Evolutionary conservation across 92 coral and sea anemone species (phyloP), one percentile per base, ranked within the genome.

Genomic region (Heliopora coerulea): DNA sequence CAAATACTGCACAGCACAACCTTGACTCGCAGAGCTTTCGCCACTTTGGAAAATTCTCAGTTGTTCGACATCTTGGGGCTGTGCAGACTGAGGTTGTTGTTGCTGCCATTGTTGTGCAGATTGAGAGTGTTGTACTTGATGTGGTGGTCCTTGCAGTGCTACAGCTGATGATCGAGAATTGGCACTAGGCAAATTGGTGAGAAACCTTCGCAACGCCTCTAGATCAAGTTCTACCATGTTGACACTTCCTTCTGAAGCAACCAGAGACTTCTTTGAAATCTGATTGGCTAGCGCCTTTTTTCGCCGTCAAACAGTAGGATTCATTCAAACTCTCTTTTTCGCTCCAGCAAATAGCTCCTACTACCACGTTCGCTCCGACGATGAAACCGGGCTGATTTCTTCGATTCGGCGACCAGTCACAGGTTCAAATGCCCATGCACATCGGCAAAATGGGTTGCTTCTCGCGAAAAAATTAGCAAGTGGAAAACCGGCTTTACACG

Each of bases 401-500:
- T 48, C 54, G 20, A 21, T 1, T 1, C 15, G 20, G 18, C 2
- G 20, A 48, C 15, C 20, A 18, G 13, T n/a, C 34, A 29, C 23
- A 59, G n/a, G 30, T 24, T 23, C 18, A 28, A 59, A 26, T 29
- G 65, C 65, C 40, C 42, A 59, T 59, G 65, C 39, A 42, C 65
- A 14, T 28, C 20, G 19, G 65, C 65, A 42, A 59, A 59, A 59
- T 29, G 34, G 4, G 54, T 0, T 21, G 5, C 54, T 5, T 48
- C 54, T 17, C 54, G n/a, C n/a, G 0, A 48, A 48, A 48, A 48
- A 48, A 15, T 4, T 59, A 7, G 65, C 65, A 12, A 59, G 65
- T 59, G 65, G 40, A 59, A 58, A 58, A 58, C 10, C 50, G 18
- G 50, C 50, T 44, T 44, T n/a, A n/a, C n/a, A n/a, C n/a, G n/a